Evolutionary conservation across 2,113 vertebrate species (phyloP).

Genomic region (Larimichthys crocea): DNA sequence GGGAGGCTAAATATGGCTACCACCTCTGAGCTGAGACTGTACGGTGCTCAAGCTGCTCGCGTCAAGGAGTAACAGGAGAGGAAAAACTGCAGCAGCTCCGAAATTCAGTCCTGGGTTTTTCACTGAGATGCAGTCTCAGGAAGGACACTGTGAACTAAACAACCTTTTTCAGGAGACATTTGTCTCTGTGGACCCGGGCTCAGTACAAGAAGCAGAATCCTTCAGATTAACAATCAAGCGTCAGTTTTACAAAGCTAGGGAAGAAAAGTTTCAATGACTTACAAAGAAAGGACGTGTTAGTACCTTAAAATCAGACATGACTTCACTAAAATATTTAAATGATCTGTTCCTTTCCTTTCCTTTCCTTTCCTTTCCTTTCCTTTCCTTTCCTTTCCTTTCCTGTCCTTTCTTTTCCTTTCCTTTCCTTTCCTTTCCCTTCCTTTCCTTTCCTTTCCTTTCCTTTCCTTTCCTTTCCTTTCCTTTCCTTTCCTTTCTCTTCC

Average conservation of each 20-base stretch:
- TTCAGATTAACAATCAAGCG: conserved; percentile 16
- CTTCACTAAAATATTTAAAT: background rate
- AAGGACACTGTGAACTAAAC: background rate
- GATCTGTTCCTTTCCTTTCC: background rate
- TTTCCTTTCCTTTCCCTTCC: too few species aligned
- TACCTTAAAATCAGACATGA: background rate
- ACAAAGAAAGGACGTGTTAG: background rate
- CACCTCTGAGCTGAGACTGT: conserved; percentile 46
- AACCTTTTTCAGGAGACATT: conserved; percentile 33
- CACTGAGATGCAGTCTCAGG: background rate
- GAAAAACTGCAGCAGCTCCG: conserved; percentile 1
- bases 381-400: background rate
- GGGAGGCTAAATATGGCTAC: conserved; percentile 61
- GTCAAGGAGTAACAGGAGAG: background rate
- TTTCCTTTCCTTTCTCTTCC: background rate
- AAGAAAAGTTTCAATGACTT: background rate
- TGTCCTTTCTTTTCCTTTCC: background rate
- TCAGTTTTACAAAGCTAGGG: conserved; percentile 27
- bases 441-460: too few species aligned
- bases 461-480: too few species aligned
- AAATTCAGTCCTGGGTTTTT: background rate
- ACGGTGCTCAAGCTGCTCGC: conserved; percentile 4
- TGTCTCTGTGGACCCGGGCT: conserved; percentile 37
- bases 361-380: too few species aligned
- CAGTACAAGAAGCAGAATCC: conserved; percentile 26